phyloP scores from a whole-genome alignment of 2,888 invertebrate genomes.

The Cyclophora albipunctata region DNA sequence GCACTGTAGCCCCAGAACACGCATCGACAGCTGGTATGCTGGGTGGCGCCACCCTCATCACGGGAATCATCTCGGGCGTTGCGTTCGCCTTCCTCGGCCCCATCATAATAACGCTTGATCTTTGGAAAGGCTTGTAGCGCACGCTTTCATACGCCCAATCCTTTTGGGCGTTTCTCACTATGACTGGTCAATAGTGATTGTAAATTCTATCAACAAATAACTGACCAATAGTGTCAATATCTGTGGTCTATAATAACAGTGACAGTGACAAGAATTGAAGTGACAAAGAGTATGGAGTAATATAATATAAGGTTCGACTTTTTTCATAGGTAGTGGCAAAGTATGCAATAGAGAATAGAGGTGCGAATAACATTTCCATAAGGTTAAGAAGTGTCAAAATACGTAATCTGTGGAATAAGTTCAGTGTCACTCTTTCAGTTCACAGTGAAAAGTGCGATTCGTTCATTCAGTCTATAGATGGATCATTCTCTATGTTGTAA shows the following conservation, averaged over 20 bases:
- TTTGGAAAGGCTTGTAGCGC: conserved; percentile 50
- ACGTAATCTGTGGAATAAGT: too few relatives aligned
- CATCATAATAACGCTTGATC: conserved; percentile 56
- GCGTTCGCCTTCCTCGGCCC: conserved; percentile 82
- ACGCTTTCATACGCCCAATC: conserved; percentile 30
- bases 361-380: too few relatives aligned
- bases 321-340: too few relatives aligned
- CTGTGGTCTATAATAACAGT: background rate
- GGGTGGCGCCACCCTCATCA: conserved; percentile 92
- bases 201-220: too few relatives aligned
- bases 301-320: too few relatives aligned
- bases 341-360: too few relatives aligned
- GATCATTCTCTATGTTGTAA: too few relatives aligned
- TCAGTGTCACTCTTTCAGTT: too few relatives aligned
- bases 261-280: background rate
- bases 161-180: conserved; percentile 36
- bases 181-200: conserved; percentile 20
- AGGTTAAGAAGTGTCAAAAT: too few relatives aligned
- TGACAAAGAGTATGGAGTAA: too few relatives aligned
- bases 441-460: too few relatives aligned
- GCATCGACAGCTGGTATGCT: conserved; percentile 96
- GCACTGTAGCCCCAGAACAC: conserved; percentile 87
- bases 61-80: conserved; percentile 92
- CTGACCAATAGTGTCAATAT: background rate
- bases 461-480: too few relatives aligned